These are phyloP conservation scores for Carposina sasakii DNA, from an alignment of 1,140 invertebrate species.

Conservation along the genomic window DNA sequence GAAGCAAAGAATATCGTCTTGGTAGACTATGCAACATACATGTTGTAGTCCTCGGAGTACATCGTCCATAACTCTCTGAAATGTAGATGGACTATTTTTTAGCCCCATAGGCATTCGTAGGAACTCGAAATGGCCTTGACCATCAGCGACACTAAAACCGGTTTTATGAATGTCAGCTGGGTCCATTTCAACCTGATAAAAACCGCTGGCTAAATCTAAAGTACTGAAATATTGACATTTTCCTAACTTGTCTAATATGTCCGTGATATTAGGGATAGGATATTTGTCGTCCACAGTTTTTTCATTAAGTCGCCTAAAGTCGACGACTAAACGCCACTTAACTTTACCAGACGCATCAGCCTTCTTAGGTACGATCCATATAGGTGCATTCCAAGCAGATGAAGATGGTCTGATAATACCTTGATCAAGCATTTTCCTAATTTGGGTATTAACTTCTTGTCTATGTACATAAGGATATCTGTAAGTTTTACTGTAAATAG, in stretches of 20 bases:
- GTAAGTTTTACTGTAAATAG: slow-evolving; percentile 24
- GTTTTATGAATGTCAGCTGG: slow-evolving; percentile 16
- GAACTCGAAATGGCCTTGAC: slow-evolving; percentile 35
- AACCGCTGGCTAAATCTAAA: slow-evolving; percentile 65
- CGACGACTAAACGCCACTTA: slow-evolving; percentile 43
- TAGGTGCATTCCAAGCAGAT: slow-evolving; percentile 7
- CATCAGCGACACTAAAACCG: slow-evolving; percentile 30
- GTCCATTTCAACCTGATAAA: slow-evolving; percentile 62
- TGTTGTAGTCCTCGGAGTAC: slow-evolving; percentile 31
- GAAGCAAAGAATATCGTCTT: slow-evolving; percentile 42
- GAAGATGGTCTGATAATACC: slow-evolving; percentile 15
- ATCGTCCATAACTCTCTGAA: slow-evolving; percentile 38
- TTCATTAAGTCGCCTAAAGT: slow-evolving; percentile 44
- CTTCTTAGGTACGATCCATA: slow-evolving; percentile 19
- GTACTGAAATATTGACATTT: slow-evolving; percentile 51
- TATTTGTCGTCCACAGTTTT: slow-evolving; percentile 54
- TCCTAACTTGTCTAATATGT: slow-evolving; percentile 59
- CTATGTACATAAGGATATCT: slow-evolving; percentile 26
- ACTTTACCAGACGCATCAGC: slow-evolving; percentile 27
- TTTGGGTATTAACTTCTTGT: slow-evolving; percentile 31
- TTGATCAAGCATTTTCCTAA: slow-evolving; percentile 28
- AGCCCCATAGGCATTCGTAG: slow-evolving; percentile 36
- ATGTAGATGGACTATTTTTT: slow-evolving; percentile 33
- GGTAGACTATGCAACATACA: slow-evolving; percentile 36
- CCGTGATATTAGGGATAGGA: slow-evolving; percentile 68